Percentiles rank a stretch among this genome's conserved stretches.
Evolutionary conservation across 1,140 invertebrate species (phyloP).

Genomic region (Rhagoletis pomonella): DNA sequence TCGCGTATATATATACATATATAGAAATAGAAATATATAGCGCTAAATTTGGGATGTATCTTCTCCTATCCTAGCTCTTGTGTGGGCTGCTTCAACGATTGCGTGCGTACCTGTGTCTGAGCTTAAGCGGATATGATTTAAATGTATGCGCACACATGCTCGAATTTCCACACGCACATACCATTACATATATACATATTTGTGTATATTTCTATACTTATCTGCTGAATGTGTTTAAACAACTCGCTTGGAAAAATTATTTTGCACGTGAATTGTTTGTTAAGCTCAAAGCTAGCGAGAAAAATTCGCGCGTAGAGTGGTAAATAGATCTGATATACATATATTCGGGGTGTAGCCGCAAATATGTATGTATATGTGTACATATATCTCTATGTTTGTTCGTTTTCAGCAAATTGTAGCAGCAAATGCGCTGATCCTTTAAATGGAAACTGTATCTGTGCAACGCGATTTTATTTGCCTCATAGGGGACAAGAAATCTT

Average conservation of each 20-base stretch:
- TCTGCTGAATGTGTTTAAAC: not conserved
- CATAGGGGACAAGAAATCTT: too few relatives aligned
- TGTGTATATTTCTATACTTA: not conserved
- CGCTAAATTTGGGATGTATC: too few relatives aligned
- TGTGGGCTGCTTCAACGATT: not conserved
- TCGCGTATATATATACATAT: not conserved
- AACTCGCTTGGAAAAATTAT: slow-evolving; percentile 20
- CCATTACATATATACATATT: not conserved
- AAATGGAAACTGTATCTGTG: too few relatives aligned
- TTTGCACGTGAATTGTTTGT: slow-evolving; percentile 23
- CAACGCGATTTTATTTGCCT: too few relatives aligned
- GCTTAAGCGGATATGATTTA: not conserved
- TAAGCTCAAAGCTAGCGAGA: not conserved
- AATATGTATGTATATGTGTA: too few relatives aligned
- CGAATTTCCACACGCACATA: too few relatives aligned
- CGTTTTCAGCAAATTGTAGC: too few relatives aligned
- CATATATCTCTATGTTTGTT: too few relatives aligned
- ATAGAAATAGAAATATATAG: not conserved
- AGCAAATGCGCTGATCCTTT: too few relatives aligned
- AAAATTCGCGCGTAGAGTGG: not conserved
- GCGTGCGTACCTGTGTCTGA: not conserved
- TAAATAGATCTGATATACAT: too few relatives aligned
- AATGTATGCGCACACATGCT: not conserved
- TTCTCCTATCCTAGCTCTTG: not conserved
- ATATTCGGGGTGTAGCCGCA: too few relatives aligned